Conservation (phyloP, 2,797 vertebrate species). For the Danio kyathit region DNA sequence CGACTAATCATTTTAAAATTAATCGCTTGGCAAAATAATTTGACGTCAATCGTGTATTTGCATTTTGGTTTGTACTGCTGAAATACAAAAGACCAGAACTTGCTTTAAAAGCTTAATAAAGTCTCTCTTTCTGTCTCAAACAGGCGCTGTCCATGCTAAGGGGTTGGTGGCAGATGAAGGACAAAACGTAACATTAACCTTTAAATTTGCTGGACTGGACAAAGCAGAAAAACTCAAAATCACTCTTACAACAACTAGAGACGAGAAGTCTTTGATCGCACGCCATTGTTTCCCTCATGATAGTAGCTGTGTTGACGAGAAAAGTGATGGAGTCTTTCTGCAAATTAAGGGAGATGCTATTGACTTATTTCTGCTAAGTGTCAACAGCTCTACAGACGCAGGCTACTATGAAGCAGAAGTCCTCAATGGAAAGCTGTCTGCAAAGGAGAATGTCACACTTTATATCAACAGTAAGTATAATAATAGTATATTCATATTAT, state of each 20-base stretch:
- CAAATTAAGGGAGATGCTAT: background rate
- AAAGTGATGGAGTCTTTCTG: background rate
- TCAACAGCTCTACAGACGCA: background rate
- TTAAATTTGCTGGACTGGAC: background rate
- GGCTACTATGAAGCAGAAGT: background rate
- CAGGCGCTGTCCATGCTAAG: background rate
- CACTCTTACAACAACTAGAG: background rate
- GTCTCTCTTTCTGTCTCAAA: background rate
- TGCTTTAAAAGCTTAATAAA: background rate
- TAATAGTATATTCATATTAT: too few species aligned
- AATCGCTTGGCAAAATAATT: too few species aligned
- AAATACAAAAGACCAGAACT: background rate
- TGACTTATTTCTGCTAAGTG: background rate
- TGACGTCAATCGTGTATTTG: too few species aligned
- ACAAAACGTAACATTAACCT: background rate
- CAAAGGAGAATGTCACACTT: fast-evolving
- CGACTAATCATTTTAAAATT: too few species aligned
- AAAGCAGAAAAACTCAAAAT: background rate
- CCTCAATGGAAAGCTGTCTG: background rate
- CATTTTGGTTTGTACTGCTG: too few species aligned
- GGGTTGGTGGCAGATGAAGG: background rate
- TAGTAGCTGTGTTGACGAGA: background rate
- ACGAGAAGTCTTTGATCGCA: fast-evolving
- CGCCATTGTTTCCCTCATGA: background rate
- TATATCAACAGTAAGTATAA: background rate